Percentiles rank a stretch among this genome's conserved stretches.
These are phyloP conservation scores for Phania funesta DNA, from an alignment of 2,888 invertebrate species.

Conservation along the genomic window DNA sequence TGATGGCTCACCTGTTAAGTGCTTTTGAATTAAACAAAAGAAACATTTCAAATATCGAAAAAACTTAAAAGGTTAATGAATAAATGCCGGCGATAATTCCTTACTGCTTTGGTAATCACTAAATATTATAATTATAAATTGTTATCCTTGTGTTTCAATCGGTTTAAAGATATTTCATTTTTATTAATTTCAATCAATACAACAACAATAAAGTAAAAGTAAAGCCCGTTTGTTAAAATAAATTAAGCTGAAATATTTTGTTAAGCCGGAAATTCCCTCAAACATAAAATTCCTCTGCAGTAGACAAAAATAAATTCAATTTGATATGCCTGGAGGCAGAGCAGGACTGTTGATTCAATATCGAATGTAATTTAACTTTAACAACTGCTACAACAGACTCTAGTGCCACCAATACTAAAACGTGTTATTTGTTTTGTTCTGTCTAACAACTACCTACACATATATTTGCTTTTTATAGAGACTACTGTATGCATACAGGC, in stretches of 20 bases:
- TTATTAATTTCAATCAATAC: conserved; percentile 27
- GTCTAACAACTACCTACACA: too few relatives aligned
- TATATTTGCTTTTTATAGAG: conserved; percentile 33
- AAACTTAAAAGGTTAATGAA: too few relatives aligned
- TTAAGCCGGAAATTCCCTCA: conserved; percentile 51
- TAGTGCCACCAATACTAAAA: conserved; percentile 12
- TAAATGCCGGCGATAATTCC: too few relatives aligned
- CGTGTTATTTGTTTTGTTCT: too few relatives aligned
- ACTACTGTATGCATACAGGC: conserved; percentile 37
- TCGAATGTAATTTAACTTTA: conserved; percentile 5
- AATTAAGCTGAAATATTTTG: conserved; percentile 52
- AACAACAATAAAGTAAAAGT: background rate
- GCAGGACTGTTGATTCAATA: conserved; percentile 28
- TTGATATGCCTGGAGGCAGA: conserved; percentile 62
- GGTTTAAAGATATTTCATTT: conserved; percentile 19
- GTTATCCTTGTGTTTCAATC: too few relatives aligned
- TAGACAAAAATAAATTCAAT: conserved; percentile 61
- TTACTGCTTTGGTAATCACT: too few relatives aligned
- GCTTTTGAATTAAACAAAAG: too few relatives aligned
- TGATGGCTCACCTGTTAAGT: too few relatives aligned
- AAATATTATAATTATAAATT: too few relatives aligned
- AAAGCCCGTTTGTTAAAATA: conserved; percentile 23
- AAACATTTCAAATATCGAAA: too few relatives aligned
- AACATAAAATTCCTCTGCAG: conserved; percentile 50
- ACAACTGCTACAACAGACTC: background rate